These are phyloP conservation scores for Eubasilissa splendida DNA, from an alignment of 2,888 invertebrate genomes.

Conservation along the genomic window DNA sequence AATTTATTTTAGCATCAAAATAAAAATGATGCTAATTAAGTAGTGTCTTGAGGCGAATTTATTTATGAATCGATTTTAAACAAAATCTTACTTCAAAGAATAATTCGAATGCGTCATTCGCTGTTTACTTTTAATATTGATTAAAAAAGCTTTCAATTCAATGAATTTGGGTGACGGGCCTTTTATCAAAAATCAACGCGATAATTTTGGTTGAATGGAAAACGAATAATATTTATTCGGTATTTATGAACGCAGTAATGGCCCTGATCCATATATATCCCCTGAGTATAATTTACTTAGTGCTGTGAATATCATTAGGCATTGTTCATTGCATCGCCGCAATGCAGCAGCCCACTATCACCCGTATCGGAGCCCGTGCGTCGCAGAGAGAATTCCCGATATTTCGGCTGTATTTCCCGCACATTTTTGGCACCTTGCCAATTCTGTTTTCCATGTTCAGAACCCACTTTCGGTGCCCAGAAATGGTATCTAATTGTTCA, in stretches of 20 bases:
- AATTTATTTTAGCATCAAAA: too few species aligned
- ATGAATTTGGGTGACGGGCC: too few species aligned
- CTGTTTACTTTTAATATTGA: too few species aligned
- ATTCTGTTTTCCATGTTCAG: constrained; percentile 33
- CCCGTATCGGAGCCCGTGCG: constrained; percentile 4
- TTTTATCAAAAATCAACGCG: background rate
- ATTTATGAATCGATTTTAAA: too few species aligned
- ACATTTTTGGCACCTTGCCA: constrained; percentile 45
- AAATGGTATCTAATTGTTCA: constrained; percentile 39
- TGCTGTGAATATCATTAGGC: constrained; percentile 19
- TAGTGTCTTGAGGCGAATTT: too few species aligned
- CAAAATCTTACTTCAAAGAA: too few species aligned
- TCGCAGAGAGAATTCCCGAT: constrained; percentile 30
- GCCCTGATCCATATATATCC: constrained; percentile 13
- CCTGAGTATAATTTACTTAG: constrained; percentile 24
- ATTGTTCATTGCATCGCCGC: constrained; percentile 49
- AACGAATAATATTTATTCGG: background rate
- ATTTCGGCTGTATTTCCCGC: constrained; percentile 31
- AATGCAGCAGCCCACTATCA: constrained; percentile 44
- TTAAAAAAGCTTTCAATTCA: too few species aligned
- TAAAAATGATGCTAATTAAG: too few species aligned
- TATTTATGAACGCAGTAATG: constrained; percentile 15
- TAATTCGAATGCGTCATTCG: too few species aligned
- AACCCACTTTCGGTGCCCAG: constrained; percentile 35
- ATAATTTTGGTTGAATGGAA: background rate